Percentiles rank a stretch among this genome's conserved stretches.
Conservation (phyloP, 2,888 invertebrate genomes). For the Lymantria monacha region DNA sequence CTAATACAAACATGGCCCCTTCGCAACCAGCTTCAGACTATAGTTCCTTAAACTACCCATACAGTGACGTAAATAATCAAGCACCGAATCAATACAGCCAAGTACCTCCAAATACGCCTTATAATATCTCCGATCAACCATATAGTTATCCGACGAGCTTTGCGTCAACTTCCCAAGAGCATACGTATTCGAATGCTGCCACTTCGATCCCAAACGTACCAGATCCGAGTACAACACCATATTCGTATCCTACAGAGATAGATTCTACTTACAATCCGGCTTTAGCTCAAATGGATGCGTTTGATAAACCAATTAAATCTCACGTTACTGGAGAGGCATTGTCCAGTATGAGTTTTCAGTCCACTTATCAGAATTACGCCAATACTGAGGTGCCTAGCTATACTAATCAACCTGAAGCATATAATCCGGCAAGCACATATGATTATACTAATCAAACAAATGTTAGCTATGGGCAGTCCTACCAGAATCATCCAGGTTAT, state of each 20-base stretch:
- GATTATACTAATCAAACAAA: slow-evolving; percentile 43
- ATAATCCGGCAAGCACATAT: slow-evolving; percentile 38
- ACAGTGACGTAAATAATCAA: slow-evolving; percentile 9
- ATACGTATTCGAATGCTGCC: slow-evolving; percentile 49
- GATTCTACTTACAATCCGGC: slow-evolving; percentile 38
- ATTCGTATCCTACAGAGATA: slow-evolving; percentile 29
- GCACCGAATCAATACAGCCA: not conserved
- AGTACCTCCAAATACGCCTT: slow-evolving; percentile 36
- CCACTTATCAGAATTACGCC: slow-evolving; percentile 35
- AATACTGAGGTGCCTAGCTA: slow-evolving; percentile 14
- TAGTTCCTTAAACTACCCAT: slow-evolving; percentile 50
- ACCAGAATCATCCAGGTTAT: slow-evolving; percentile 84
- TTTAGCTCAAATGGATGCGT: slow-evolving; percentile 55
- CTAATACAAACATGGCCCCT: slow-evolving; percentile 48
- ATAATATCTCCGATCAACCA: slow-evolving; percentile 38
- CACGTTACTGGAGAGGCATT: slow-evolving; percentile 70
- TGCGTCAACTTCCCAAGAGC: slow-evolving; percentile 51
- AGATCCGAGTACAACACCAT: slow-evolving; percentile 35
- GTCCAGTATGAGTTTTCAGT: slow-evolving; percentile 36
- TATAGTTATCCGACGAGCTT: slow-evolving; percentile 49
- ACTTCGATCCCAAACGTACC: slow-evolving; percentile 33
- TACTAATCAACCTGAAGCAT: slow-evolving; percentile 34
- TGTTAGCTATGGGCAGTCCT: slow-evolving; percentile 50
- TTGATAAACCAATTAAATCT: slow-evolving; percentile 71
- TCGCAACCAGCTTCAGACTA: slow-evolving; percentile 56